Conservation (phyloP, 2,888 invertebrate species). For the Hermaeophaga mercurialis region DNA sequence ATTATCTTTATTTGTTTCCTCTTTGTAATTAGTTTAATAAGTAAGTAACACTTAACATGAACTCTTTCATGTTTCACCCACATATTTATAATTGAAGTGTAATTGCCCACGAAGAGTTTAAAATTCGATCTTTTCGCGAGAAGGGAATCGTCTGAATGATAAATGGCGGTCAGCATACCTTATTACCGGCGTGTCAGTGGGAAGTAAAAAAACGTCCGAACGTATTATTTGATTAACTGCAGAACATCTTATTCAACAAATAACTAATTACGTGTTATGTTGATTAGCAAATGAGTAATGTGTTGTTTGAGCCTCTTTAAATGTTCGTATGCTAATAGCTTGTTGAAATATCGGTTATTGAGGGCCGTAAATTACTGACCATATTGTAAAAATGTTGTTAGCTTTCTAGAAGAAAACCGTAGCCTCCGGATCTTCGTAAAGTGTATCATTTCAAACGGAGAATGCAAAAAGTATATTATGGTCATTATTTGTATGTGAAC, state of each 20-base stretch:
- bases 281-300: conserved; percentile 53
- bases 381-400: conserved; percentile 41
- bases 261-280: conserved; percentile 50
- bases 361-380: conserved; percentile 43
- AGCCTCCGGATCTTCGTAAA: conserved; percentile 34
- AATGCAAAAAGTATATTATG: conserved; percentile 8
- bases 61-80: neutral
- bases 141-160: conserved; percentile 20
- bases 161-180: conserved; percentile 27
- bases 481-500: conserved; percentile 2
- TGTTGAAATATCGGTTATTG: conserved; percentile 47
- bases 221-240: conserved; percentile 41
- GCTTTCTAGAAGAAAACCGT: conserved; percentile 33
- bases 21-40: too few species aligned
- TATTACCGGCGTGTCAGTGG: conserved; percentile 34
- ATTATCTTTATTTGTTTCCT: too few species aligned
- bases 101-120: conserved; percentile 1
- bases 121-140: conserved; percentile 3
- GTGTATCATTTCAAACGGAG: conserved; percentile 31
- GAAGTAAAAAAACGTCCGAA: conserved; percentile 26
- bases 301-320: conserved; percentile 42
- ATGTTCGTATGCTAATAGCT: conserved; percentile 43
- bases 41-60: too few species aligned
- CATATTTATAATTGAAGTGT: neutral
- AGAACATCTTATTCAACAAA: conserved; percentile 48